phyloP scores from a whole-genome alignment of 2,113 vertebrate species.

The Tangachromis dhanisi region DNA sequence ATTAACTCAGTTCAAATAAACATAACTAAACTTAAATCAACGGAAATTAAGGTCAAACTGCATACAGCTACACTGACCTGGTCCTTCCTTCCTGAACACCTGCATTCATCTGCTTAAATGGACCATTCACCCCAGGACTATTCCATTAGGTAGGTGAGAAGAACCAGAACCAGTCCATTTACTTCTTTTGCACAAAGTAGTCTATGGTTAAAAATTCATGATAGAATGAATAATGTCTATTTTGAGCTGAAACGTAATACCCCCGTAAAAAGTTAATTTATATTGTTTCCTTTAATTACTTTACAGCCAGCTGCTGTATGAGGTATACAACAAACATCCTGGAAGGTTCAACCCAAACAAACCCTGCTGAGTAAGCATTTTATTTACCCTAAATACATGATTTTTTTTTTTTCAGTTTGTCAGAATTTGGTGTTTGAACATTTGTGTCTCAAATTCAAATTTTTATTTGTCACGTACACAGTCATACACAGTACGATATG shows the following conservation, averaged over 20 bases:
- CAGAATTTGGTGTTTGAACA: not conserved
- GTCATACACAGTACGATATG: too few relatives aligned
- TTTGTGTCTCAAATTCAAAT: too few relatives aligned
- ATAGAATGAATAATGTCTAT: not conserved
- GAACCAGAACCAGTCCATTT: not conserved
- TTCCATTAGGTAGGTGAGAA: too few relatives aligned
- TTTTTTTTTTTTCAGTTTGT: not conserved
- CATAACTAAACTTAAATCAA: not conserved
- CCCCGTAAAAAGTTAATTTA: not conserved
- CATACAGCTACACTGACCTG: too few relatives aligned
- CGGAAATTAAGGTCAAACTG: too few relatives aligned
- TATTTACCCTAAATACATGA: not conserved
- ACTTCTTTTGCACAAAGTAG: not conserved
- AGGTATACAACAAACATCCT: rapidly evolving
- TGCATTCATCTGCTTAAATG: too few relatives aligned
- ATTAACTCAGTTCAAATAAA: not conserved
- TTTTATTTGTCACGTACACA: too few relatives aligned
- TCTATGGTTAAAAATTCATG: not conserved
- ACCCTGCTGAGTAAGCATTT: not conserved
- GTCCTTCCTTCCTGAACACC: too few relatives aligned
- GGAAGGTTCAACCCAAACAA: rapidly evolving
- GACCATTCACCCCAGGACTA: too few relatives aligned
- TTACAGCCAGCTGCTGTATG: not conserved
- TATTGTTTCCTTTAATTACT: not conserved
- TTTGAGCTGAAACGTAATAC: not conserved